A percentile compares a stretch with the other conserved stretches of the same genome.
Conservation (phyloP, 2,888 invertebrate species). For the Abscondita cerata region DNA sequence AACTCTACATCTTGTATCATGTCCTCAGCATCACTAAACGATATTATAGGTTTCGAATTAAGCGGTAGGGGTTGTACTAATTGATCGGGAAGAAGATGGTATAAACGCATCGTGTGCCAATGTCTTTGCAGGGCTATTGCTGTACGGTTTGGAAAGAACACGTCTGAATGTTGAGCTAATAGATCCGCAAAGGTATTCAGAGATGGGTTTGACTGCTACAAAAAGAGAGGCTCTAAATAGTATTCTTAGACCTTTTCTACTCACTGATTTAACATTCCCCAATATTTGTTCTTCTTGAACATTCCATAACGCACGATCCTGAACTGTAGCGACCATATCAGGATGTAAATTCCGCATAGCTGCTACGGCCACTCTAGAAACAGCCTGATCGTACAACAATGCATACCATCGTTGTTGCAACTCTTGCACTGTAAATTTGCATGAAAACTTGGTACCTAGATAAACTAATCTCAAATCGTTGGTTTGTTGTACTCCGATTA, state of each 20-base stretch:
- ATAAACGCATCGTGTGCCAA: conserved; percentile 93
- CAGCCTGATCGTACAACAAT: conserved; percentile 91
- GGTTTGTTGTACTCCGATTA: conserved; percentile 90
- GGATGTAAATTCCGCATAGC: conserved; percentile 95
- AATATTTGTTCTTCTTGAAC: conserved; percentile 88
- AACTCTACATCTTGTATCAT: conserved; percentile 84
- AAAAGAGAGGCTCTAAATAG: no score
- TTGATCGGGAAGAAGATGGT: conserved; percentile 90
- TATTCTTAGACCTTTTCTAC: no score
- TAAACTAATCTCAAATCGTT: conserved; percentile 84
- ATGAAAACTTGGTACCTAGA: conserved; percentile 93
- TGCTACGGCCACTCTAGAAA: conserved; percentile 89
- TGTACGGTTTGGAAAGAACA: conserved; percentile 88
- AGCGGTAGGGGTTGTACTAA: conserved; percentile 62
- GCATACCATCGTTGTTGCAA: conserved; percentile 97
- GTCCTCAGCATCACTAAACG: conserved; percentile 94
- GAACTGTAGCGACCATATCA: conserved; percentile 84
- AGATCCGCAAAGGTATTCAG: conserved; percentile 85
- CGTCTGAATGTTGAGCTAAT: conserved; percentile 80
- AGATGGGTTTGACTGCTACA: conserved; percentile 63
- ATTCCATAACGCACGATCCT: conserved; percentile 89
- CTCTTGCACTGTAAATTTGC: conserved; percentile 91
- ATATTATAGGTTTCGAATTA: conserved; percentile 61
- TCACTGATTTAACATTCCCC: conserved; percentile 79
- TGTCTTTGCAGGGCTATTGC: conserved; percentile 84